These are phyloP conservation scores for Actinemys pallida DNA, from an alignment of 2,113 vertebrate genomes.

Conservation along the genomic window DNA sequence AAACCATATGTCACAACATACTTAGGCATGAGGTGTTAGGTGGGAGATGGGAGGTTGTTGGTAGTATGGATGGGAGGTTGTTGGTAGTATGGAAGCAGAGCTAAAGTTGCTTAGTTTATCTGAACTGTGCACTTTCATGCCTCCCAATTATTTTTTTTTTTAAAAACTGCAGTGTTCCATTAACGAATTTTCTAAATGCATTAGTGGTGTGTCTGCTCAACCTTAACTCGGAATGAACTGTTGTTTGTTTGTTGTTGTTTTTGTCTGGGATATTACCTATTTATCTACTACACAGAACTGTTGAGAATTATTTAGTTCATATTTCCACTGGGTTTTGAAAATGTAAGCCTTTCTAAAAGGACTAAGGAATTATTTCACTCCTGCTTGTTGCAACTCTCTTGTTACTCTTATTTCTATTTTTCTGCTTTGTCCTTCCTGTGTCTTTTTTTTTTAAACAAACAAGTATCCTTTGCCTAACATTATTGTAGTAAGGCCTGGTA, in stretches of 20 bases:
- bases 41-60: not conserved
- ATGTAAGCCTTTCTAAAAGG: not conserved
- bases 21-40: not conserved
- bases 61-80: not conserved
- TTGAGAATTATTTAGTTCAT: not conserved
- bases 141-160: not conserved
- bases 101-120: not conserved
- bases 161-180: not conserved
- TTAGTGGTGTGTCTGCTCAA: not conserved
- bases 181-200: not conserved
- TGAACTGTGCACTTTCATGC: not conserved
- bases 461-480: too few species aligned
- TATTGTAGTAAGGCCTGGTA: too few species aligned
- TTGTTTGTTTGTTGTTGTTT: not conserved
- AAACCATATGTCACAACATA: not conserved
- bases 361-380: not conserved
- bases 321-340: not conserved
- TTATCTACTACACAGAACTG: not conserved
- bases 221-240: not conserved
- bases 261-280: not conserved
- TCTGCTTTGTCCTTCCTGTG: not conserved
- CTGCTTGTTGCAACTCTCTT: not conserved
- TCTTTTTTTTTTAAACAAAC: not conserved
- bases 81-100: not conserved
- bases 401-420: not conserved